phyloP scores from a whole-genome alignment of 2,113 vertebrate genomes.

The Isurus oxyrinchus region DNA sequence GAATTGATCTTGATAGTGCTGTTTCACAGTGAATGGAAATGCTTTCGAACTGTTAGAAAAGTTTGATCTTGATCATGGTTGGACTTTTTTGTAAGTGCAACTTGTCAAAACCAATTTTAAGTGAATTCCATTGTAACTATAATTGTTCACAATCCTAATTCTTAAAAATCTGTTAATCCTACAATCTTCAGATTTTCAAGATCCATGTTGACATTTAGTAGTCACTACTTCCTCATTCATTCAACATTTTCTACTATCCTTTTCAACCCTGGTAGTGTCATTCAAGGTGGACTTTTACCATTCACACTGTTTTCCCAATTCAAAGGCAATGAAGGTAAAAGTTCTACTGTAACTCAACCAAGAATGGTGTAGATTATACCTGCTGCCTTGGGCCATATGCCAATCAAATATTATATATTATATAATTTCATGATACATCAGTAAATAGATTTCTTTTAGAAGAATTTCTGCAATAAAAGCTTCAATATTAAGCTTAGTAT shows the following conservation, averaged over 20 bases:
- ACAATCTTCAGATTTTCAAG: not conserved
- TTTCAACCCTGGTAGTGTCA: not conserved
- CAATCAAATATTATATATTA: not conserved
- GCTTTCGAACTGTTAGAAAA: not conserved
- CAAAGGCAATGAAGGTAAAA: not conserved
- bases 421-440: not conserved
- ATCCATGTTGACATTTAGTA: not conserved
- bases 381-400: not conserved
- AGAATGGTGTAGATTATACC: not conserved
- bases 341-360: not conserved
- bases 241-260: not conserved
- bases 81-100: not conserved
- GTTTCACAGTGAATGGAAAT: not conserved
- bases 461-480: not conserved
- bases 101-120: not conserved
- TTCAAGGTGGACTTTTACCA: not conserved
- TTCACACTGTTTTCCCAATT: not conserved
- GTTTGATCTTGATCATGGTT: not conserved
- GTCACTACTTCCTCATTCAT: not conserved
- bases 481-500: not conserved
- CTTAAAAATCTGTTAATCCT: not conserved
- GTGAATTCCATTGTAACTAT: not conserved
- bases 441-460: not conserved
- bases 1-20: not conserved
- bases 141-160: not conserved